Base-by-base conservation (phyloP, 2,888 invertebrate genomes). In the Glyphotaelius pellucidus region DNA sequence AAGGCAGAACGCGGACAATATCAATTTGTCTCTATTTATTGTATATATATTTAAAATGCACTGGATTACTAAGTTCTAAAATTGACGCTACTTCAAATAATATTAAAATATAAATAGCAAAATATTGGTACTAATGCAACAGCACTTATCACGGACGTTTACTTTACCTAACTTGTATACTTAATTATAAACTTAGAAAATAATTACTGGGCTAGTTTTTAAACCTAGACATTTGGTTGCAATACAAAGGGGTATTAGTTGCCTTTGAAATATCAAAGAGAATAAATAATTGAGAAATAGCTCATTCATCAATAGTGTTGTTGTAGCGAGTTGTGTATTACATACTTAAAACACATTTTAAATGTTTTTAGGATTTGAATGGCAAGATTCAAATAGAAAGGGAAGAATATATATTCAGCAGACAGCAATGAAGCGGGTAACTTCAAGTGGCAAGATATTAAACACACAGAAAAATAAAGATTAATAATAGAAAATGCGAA, bases 101-200 rank as follows among this genome's bases (percentile, higher is more conserved):
- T 85, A 42, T 91, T 91, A 87, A 92, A 89, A 91, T 84, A 92
- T 89, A 91, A 92, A 92, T 92, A 92, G 91, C 88, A 92, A 92
- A 93, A 87, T 89, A 91, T 93, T 93, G 93, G 93, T 93, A 94
- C 93, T 94, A 93, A 89, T 91, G 92, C 92, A 89, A 90, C 80
- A 92, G 92, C 92, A 92, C 91, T 92, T 91, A 91, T 92, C 92
- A 92, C 92, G 87, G 90, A 91, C 85, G 42, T 52, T 31, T 79
- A 80, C 85, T 89, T 80, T 84, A 89, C 31, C 86, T 91, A 79
- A 31, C 38, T 79, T 87, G 84, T 87, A 89, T 87, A 91, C 52
- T 30, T 47, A 67, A 89, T 80, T 52, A 81, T 89, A 91, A n/a
- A 19, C 52, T 52, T 67, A 67, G n/a, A 67, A 32, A 67, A 91